Conservation (phyloP, 2,113 vertebrate genomes). For the Sminthopsis crassicaudata region DNA sequence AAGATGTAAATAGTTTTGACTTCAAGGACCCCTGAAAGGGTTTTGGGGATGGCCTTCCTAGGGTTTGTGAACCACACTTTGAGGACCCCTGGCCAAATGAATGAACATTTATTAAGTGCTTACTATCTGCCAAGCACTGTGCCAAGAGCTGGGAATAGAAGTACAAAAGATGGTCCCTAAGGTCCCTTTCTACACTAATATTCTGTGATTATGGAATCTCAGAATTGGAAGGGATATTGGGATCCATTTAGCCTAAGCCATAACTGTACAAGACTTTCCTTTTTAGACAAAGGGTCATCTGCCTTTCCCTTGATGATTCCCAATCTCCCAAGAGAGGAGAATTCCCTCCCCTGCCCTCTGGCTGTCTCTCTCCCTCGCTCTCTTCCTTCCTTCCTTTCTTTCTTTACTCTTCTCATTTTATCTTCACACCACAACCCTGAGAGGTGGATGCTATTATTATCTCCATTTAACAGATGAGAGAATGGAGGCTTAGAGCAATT, state of each 20-base stretch:
- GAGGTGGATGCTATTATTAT: background rate
- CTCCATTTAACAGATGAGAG: background rate
- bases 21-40: background rate
- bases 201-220: background rate
- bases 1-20: background rate
- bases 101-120: background rate
- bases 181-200: background rate
- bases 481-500: background rate
- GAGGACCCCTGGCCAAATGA: background rate
- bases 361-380: no score
- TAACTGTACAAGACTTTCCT: no score
- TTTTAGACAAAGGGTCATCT: no score
- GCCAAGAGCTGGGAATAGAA: background rate
- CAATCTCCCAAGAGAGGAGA: no score
- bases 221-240: background rate
- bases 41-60: background rate
- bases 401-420: background rate
- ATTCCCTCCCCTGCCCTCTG: no score
- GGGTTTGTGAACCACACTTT: background rate
- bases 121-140: background rate
- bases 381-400: no score
- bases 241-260: no score
- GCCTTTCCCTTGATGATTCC: no score
- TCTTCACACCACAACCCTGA: background rate
- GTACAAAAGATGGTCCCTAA: no score